Evolutionary conservation across 2,888 invertebrate genomes (phyloP).

Genomic region (Danaus chrysippus): DNA sequence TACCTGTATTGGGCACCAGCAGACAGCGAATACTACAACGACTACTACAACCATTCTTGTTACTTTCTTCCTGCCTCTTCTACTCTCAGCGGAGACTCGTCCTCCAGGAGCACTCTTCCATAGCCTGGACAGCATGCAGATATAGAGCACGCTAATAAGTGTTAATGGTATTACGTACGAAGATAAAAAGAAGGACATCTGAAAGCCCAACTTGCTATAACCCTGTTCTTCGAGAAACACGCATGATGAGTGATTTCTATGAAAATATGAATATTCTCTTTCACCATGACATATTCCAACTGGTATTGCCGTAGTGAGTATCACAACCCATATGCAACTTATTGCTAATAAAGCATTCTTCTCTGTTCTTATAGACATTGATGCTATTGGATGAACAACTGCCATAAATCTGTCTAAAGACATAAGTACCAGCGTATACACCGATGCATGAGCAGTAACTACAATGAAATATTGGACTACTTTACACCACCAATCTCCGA

Average conservation of each 20-base stretch:
- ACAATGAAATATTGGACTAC: constrained; percentile 94
- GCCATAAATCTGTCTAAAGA: constrained; percentile 94
- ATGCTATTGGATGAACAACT: constrained; percentile 94
- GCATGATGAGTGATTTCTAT: constrained; percentile 83
- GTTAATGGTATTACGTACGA: constrained; percentile 93
- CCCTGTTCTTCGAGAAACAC: constrained; percentile 82
- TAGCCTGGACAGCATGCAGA: constrained; percentile 91
- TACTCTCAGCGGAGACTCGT: constrained; percentile 87
- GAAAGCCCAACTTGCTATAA: constrained; percentile 81
- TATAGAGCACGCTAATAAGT: constrained; percentile 91
- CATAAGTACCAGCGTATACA: constrained; percentile 96
- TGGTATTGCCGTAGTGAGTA: constrained; percentile 87
- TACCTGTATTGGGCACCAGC: constrained; percentile 97
- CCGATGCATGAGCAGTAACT: constrained; percentile 95
- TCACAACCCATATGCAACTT: constrained; percentile 88
- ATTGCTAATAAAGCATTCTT: constrained; percentile 89
- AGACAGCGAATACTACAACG: constrained; percentile 94
- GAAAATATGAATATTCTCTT: constrained; percentile 81
- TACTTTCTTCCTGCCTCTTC: constrained; percentile 91
- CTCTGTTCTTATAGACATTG: constrained; percentile 91
- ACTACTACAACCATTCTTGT: constrained; percentile 95
- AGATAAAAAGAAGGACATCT: constrained; percentile 91
- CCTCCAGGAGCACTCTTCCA: constrained; percentile 93
- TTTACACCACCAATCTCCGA: constrained; percentile 94
- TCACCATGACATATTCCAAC: constrained; percentile 88